A percentile compares a stretch with the other conserved stretches of the same genome.
phyloP scores from a whole-genome alignment of 2,113 vertebrate species.

The Chelonoidis abingdonii region DNA sequence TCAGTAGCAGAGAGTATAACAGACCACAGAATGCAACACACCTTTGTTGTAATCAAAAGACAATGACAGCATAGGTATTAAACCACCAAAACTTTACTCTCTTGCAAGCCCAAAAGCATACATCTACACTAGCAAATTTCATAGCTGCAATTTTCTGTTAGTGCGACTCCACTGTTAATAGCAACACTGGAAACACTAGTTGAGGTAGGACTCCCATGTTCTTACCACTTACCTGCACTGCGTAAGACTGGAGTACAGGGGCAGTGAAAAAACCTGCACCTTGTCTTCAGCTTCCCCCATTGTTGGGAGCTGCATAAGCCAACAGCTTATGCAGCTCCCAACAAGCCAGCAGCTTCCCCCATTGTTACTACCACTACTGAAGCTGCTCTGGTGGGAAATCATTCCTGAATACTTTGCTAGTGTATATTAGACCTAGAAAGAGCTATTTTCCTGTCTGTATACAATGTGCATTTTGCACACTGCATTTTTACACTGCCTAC shows the following conservation, averaged over 20 bases:
- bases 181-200: neutral
- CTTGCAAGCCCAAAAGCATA: neutral
- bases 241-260: neutral
- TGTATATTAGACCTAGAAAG: neutral
- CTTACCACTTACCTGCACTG: neutral
- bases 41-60: neutral
- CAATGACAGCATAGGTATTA: neutral
- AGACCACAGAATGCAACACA: neutral
- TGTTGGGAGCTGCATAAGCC: too few species aligned
- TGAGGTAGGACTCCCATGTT: neutral
- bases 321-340: too few species aligned
- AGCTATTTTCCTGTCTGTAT: neutral
- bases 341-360: neutral
- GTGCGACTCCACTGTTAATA: neutral
- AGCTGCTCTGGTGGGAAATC: neutral
- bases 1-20: neutral
- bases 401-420: neutral
- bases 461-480: neutral
- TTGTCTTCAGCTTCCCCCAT: neutral
- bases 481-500: neutral
- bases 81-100: neutral
- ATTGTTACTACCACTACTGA: neutral
- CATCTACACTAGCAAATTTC: neutral
- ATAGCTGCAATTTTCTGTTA: neutral
- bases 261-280: neutral